Percentiles rank a stretch among this genome's conserved stretches.
phyloP scores from a whole-genome alignment of 2,888 invertebrate genomes.

The Tupiocoris notatus region DNA sequence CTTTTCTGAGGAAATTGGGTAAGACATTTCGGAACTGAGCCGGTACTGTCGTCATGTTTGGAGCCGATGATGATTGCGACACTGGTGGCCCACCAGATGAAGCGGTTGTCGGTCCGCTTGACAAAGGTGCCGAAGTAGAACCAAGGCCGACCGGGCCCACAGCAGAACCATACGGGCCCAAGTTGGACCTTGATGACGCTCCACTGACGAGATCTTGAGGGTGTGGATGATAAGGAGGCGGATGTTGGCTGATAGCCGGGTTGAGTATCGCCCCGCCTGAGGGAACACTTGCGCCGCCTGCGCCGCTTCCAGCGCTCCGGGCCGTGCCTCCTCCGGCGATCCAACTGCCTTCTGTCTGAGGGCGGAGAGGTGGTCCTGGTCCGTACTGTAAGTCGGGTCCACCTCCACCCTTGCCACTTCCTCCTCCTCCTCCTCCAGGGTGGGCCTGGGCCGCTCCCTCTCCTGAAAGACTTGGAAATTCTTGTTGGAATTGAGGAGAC shows the following conservation, averaged over 20 bases:
- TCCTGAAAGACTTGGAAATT: conserved; percentile 79
- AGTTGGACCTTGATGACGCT: conserved; percentile 55
- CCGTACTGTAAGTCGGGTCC: conserved; percentile 64
- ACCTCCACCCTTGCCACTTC: conserved; percentile 60
- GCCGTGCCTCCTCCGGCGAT: conserved; percentile 71
- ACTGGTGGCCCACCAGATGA: conserved; percentile 51
- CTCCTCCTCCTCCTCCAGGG: conserved; percentile 76
- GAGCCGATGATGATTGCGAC: conserved; percentile 57
- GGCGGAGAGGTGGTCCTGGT: conserved; percentile 72
- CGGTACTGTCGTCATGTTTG: conserved; percentile 52
- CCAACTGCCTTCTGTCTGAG: conserved; percentile 86
- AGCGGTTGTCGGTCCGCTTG: conserved; percentile 37
- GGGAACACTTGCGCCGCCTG: conserved; percentile 43
- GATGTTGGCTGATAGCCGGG: conserved; percentile 46
- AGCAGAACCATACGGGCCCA: conserved; percentile 56
- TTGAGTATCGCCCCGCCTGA: conserved; percentile 11
- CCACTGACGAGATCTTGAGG: conserved; percentile 37
- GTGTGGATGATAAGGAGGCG: conserved; percentile 26
- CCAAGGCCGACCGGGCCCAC: conserved; percentile 57
- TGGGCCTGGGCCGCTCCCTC: conserved; percentile 66
- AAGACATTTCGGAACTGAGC: conserved; percentile 20
- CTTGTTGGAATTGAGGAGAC: conserved; percentile 90
- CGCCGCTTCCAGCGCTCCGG: conserved; percentile 50
- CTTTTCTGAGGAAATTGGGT: conserved; percentile 25
- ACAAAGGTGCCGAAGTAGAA: neutral